Conservation (phyloP, 2,113 vertebrate species). For the Syrmaticus mikado region DNA sequence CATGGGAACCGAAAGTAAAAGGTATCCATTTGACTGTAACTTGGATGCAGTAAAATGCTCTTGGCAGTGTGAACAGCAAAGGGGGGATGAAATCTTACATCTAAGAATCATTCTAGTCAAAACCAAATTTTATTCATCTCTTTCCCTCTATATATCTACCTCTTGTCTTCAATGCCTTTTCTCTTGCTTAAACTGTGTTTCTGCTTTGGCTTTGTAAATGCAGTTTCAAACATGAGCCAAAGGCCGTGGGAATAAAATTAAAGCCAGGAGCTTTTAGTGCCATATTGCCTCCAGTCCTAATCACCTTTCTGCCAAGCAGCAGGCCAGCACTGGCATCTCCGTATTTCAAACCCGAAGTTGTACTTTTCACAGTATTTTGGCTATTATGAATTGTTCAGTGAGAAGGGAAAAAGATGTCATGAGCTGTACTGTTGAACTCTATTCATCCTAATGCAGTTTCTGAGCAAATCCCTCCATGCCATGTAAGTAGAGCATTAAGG, state of each 20-base stretch:
- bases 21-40: background rate
- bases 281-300: background rate
- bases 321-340: background rate
- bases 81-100: background rate
- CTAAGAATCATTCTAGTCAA: background rate
- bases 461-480: constrained; percentile 53
- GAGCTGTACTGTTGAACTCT: background rate
- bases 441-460: background rate
- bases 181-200: background rate
- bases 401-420: background rate
- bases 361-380: background rate
- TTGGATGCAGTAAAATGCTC: background rate
- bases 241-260: background rate
- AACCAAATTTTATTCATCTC: background rate
- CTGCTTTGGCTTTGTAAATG: background rate
- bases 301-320: background rate
- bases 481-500: constrained; percentile 60
- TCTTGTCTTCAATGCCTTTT: background rate
- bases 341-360: background rate
- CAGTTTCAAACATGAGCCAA: background rate
- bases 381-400: background rate
- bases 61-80: background rate
- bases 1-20: background rate
- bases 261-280: background rate
- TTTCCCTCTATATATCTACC: fast-evolving